Conservation (phyloP, 2,888 invertebrate species). For the Cephus pygmeus region DNA sequence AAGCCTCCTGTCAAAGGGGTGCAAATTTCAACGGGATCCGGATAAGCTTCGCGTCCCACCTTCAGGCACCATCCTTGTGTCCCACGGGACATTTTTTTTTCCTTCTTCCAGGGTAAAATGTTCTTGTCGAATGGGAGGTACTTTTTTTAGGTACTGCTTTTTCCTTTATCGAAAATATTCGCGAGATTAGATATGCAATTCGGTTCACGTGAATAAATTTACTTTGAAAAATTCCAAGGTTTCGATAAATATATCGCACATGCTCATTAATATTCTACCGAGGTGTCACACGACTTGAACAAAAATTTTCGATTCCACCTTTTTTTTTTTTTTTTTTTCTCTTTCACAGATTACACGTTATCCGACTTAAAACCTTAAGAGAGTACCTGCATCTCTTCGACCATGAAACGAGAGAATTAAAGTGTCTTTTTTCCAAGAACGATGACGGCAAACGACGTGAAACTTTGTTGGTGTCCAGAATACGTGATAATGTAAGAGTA, state of each 20-base stretch:
- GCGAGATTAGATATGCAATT: not conserved
- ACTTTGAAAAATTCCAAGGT: too few species aligned
- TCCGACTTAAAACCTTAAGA: not conserved
- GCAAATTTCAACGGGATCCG: not conserved
- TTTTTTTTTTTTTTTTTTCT: not conserved
- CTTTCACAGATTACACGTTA: not conserved
- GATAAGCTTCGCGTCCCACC: not conserved
- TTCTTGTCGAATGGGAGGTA: not conserved
- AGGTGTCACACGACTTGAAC: not conserved
- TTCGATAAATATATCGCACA: too few species aligned
- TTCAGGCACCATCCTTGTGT: not conserved
- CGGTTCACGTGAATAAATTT: not conserved
- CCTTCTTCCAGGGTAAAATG: not conserved
- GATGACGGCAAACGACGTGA: not conserved
- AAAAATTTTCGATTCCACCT: not conserved
- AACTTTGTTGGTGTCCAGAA: not conserved
- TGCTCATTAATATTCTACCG: too few species aligned
- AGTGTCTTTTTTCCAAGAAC: not conserved
- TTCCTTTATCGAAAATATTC: not conserved
- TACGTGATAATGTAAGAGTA: not conserved
- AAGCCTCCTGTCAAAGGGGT: not conserved
- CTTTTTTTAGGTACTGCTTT: not conserved
- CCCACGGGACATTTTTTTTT: not conserved
- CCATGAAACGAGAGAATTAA: not conserved
- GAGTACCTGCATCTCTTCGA: not conserved